Base-by-base conservation (phyloP, 2,797 vertebrate species). In the Arnoldichthys spilopterus region DNA sequence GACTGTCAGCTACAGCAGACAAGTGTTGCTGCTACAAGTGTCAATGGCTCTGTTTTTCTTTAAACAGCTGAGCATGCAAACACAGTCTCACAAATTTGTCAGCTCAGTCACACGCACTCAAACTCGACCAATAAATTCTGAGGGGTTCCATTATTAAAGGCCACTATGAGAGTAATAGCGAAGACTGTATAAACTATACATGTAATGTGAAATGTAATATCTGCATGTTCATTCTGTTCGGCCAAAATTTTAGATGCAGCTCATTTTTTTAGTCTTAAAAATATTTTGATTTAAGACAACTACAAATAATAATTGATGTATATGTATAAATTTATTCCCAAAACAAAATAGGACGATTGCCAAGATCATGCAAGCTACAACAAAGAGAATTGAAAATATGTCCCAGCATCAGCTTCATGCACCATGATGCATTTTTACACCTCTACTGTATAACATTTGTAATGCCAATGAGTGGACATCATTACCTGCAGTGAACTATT, bases 401-500 rank as follows among this genome's bases (percentile, higher is more conserved):
- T 40, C 7, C 37, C 37, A 40, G 37, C 12, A 40, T 40, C 37
- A 40, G 37, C 37, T 40, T 40, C 0, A 40, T 40, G 37, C 7
- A 40, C 12, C 7, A 9, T 40, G 37, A 40, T 37, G 37, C 1
- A 37, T 47, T 47, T 47, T 47, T 47, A 16, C 43, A 47, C 12
- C 43, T 1, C 43, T 20, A 51, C 49, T 20, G 3, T 47, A 13
- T 47, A 47, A 1, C 16, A 51, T 20, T 51, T 20, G 43, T n/a
- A 20, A 51, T 47, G 22, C 20, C 13, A 9, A 24, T 22, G 22
- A 40, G 13, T 30, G 8, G 43, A 30, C 24, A 68, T 4, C 8
- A 2, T 77, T 92, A 99, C 98, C 98, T 99, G 87, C 98, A 99
- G 91, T 99, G 98, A 79, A 99, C 96, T 78, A 97, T 94, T 6